phyloP scores from a whole-genome alignment of 2,113 vertebrate genomes.

The Upupa epops region DNA sequence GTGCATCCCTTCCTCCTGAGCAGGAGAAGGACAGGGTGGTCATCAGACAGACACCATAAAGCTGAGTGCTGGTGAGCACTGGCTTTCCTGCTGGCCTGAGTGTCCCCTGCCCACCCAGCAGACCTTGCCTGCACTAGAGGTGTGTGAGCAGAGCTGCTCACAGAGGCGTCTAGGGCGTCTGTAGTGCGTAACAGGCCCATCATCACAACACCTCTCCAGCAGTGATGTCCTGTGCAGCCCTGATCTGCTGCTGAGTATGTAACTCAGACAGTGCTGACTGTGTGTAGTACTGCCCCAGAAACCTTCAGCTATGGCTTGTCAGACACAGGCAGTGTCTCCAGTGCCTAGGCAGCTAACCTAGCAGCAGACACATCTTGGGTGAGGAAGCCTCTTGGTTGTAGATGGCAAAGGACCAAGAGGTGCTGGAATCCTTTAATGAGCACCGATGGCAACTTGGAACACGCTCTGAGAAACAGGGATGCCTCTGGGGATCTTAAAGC shows the following conservation, averaged over 20 bases:
- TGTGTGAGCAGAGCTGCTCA: neutral
- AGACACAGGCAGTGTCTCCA: neutral
- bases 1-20: neutral
- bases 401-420: constrained; percentile 8
- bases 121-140: neutral
- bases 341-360: constrained; percentile 32
- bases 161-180: neutral
- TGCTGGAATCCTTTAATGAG: neutral
- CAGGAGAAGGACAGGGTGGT: neutral
- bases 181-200: neutral
- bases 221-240: constrained; percentile 8
- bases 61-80: neutral
- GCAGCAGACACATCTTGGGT: neutral
- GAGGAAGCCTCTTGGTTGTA: neutral
- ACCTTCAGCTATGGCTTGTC: constrained; percentile 4
- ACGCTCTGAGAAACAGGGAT: neutral
- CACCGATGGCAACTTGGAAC: neutral
- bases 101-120: accelerated
- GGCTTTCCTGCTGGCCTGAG: neutral
- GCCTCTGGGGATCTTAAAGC: neutral
- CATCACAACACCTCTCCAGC: constrained; percentile 24
- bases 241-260: neutral
- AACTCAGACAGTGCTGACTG: constrained; percentile 32
- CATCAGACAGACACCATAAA: neutral
- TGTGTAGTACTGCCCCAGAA: constrained; percentile 44